These are phyloP conservation scores for Turritopsis rubra DNA, from an alignment of 30 jellyfish, hydroid and myxozoan species.

Conservation along the genomic window DNA sequence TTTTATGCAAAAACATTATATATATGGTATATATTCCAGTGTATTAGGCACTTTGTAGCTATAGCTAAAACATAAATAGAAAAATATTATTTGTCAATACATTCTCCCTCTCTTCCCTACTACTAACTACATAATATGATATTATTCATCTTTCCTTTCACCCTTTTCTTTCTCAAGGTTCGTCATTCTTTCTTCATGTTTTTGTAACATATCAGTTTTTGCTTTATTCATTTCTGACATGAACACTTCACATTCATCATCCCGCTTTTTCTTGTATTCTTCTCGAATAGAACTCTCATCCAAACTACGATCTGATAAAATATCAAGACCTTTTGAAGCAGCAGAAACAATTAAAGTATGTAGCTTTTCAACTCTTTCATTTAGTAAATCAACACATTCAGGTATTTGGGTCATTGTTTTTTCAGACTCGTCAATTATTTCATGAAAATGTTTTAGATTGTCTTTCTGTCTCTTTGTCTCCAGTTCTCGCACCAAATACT, in stretches of 20 bases:
- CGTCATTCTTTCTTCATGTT: conserved; percentile 20
- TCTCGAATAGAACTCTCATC: not conserved
- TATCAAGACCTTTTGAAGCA: conserved; percentile 27
- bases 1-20: no score
- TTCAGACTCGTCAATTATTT: conserved; percentile 10
- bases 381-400: conserved; percentile 33
- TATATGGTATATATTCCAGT: no score
- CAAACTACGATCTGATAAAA: conserved; percentile 14
- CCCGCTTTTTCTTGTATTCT: conserved; percentile 15
- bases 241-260: conserved; percentile 33
- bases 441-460: conserved; percentile 4
- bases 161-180: not conserved
- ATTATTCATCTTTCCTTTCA: no score
- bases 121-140: no score
- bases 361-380: conserved; percentile 18
- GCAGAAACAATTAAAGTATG: conserved; percentile 20
- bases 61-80: no score
- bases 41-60: no score
- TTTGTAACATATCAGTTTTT: conserved; percentile 23
- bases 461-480: conserved; percentile 20
- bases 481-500: conserved; percentile 32
- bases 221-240: conserved; percentile 34
- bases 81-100: not conserved
- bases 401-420: conserved; percentile 19
- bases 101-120: no score